These are phyloP conservation scores for Gambusia yucatana DNA, from an alignment of 2,797 vertebrate genomes.

Conservation along the genomic window DNA sequence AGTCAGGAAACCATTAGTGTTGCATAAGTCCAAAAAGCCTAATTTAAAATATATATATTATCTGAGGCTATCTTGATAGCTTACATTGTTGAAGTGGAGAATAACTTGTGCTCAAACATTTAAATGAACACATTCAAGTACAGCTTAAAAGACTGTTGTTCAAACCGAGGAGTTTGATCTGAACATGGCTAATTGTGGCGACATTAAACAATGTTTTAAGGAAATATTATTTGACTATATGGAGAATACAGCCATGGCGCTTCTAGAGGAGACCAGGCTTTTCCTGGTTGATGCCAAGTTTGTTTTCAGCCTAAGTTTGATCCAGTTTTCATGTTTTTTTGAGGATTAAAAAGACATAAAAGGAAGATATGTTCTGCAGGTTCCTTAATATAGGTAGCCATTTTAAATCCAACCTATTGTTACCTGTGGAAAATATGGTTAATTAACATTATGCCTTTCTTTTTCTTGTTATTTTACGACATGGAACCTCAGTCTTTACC, in stretches of 20 bases:
- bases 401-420: not conserved
- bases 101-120: not conserved
- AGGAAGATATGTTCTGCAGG: not conserved
- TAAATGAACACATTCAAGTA: not conserved
- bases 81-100: conserved; percentile 21
- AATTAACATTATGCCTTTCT: not conserved
- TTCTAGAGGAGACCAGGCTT: not conserved
- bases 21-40: conserved; percentile 14
- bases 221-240: not conserved
- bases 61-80: conserved; percentile 32
- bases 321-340: not conserved
- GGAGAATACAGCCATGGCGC: not conserved
- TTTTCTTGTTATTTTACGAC: not conserved
- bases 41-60: conserved; percentile 17
- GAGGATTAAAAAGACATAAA: not conserved
- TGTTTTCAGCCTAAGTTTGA: not conserved
- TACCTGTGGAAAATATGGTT: not conserved
- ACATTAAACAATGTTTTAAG: not conserved
- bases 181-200: not conserved
- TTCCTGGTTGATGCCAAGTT: not conserved
- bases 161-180: not conserved
- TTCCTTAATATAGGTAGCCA: not conserved
- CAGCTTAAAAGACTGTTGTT: not conserved
- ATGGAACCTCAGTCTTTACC: not conserved
- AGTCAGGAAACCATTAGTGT: not conserved